Evolutionary conservation across 2,113 vertebrate genomes (phyloP), one percentile per base, ranked within the genome.

Genomic region (Equus quagga): DNA sequence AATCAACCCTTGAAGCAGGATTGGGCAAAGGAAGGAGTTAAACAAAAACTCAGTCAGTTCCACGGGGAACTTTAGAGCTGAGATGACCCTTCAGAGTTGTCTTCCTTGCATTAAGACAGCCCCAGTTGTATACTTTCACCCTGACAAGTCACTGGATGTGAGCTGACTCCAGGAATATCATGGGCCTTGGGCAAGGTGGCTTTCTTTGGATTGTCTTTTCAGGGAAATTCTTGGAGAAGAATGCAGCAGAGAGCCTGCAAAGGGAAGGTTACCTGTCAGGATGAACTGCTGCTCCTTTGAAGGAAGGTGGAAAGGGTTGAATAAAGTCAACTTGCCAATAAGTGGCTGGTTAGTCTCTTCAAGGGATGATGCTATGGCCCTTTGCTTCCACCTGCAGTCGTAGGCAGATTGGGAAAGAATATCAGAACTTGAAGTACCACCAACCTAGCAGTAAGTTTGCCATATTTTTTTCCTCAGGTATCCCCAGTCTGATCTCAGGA

Each of bases 121-220:
- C 33, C 21, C 49, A 62, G 51, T n/a, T 86, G 44, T 69, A 14
- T n/a, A 41, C 13, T 15, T 91, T 14, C 10, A 51, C 18, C 17
- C 60, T 26, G 24, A 46, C 28, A 4, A 6, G 31, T 60, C 81
- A 24, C 15, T 65, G 46, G 24, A 31, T 64, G 44, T 60, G 44
- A 67, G 58, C 56, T n/a, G n/a, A 67, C 76, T 73, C 21, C 44
- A n/a, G 41, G n/a, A 15, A 26, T 28, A 69, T 10, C 0, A 1
- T 60, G 23, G 54, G 36, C 41, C 23, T 67, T 86, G 60, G 67
- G 18, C 36, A 91, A 56, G 24, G 33, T 65, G 13, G 3, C 9
- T 81, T 88, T 84, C 54, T 84, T 67, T 83, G 88, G n/a, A 23
- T 87, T 94, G 54, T 12, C 17, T 82, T 41, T 92, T n/a, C 46